Evolutionary conservation across 2,888 invertebrate species (phyloP), one percentile per base, ranked within the genome.

Genomic region (Pyrrhosoma nymphula): DNA sequence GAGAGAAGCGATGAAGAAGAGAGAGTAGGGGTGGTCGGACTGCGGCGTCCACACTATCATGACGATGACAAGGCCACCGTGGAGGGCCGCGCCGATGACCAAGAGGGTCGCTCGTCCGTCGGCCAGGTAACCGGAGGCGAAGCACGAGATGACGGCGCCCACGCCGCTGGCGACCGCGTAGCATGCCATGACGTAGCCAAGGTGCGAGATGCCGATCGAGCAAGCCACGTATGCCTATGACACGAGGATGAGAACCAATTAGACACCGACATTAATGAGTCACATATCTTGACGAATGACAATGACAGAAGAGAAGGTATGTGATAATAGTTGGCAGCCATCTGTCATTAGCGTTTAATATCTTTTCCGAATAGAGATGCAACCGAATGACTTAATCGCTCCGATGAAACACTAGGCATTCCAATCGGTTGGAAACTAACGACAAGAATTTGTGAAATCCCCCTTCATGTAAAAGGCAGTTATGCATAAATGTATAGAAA

Each of bases 111-210:
- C 97, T 88, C 99, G 97, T 0, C 99, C 99, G n/a, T 93, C 93
- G 0, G 98, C 98, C 96, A 98, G 97, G 96, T 98, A 99, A 95
- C 98, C 98, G 56, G 99, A 96, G 23, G 93, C 93, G 0, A 98
- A 98, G 0, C 99, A 99, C 0, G 98, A 98, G 20, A 98, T 97
- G 0, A 98, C 98, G 0, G 99, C 99, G 0, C 98, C 98, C n/a
- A 99, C 96, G 0, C 99, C 99, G 96, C 99, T 99, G 96, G 98
- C 98, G 16, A 98, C 98, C 0, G 99, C 99, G 96, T 99, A 99
- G 96, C 99, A 99, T 96, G 99, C 99, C 98, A 99, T 98, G 95
- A 99, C 99, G 96, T 98, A 99, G 0, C 99, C 99, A 95, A 99
- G 99, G 97, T 99, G 98, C 96, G 98, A 98, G 96, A 99, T 98